Evolutionary conservation across 2,888 invertebrate genomes (phyloP).

Genomic region (Cheilosia pagana): DNA sequence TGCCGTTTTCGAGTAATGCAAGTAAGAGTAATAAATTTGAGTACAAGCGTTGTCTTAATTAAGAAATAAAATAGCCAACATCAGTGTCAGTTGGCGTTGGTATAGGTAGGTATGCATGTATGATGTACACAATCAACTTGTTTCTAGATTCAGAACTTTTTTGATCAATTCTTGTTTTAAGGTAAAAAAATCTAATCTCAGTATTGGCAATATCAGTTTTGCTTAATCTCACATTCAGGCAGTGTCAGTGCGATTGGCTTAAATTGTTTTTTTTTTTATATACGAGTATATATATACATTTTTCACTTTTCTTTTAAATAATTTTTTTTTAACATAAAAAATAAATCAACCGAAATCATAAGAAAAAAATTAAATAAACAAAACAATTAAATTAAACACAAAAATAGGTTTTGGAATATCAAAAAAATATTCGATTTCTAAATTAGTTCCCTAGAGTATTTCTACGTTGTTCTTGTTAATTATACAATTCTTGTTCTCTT

Average conservation of each 20-base stretch:
- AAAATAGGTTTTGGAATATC: conserved; percentile 51
- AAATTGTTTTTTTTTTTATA: conserved; percentile 74
- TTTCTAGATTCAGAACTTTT: conserved; percentile 33
- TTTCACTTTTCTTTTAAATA: conserved; percentile 44
- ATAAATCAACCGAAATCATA: conserved; percentile 52
- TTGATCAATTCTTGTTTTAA: conserved; percentile 8
- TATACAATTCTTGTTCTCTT: conserved; percentile 9
- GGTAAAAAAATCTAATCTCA: conserved; percentile 29
- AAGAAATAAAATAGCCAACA: conserved; percentile 5
- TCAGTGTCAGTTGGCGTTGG: conserved; percentile 6
- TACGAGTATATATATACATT: conserved; percentile 61
- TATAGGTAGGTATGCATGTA: background rate
- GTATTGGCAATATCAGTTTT: conserved; percentile 6
- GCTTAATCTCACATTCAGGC: conserved; percentile 77
- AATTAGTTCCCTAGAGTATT: conserved; percentile 40
- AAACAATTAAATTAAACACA: conserved; percentile 61
- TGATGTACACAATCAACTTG: background rate
- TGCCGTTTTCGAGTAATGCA: conserved; percentile 26
- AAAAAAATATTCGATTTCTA: conserved; percentile 57
- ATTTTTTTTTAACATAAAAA: conserved; percentile 59
- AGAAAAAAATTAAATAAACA: conserved; percentile 29
- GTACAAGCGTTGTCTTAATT: conserved; percentile 54
- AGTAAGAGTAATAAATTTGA: conserved; percentile 54
- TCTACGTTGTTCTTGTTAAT: conserved; percentile 18
- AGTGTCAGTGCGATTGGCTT: conserved; percentile 83